Evolutionary conservation across 1,140 invertebrate species (phyloP).

Genomic region (Drosophila arizonae): DNA sequence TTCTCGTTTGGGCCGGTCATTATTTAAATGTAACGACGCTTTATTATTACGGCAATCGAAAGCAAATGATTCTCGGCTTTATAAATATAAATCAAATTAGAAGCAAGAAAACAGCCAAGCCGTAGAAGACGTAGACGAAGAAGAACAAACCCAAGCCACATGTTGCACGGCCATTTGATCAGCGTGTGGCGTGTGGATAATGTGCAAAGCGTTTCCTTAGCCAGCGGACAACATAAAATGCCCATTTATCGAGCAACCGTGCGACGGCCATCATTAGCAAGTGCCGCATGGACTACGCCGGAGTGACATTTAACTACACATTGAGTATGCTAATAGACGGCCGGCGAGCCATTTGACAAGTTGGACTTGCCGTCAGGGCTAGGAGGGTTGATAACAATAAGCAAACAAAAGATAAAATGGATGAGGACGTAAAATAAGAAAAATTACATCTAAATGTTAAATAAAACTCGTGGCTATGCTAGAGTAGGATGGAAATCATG

Average conservation of each 20-base stretch:
- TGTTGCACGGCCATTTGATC: conserved; percentile 68
- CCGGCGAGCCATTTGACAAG: conserved; percentile 6
- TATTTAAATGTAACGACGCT: conserved; percentile 81
- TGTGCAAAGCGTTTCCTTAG: conserved; percentile 34
- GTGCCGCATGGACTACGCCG: conserved; percentile 39
- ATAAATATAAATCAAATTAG: conserved; percentile 80
- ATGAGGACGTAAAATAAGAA: neutral
- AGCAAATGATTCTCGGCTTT: conserved; percentile 76
- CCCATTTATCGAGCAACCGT: conserved; percentile 44
- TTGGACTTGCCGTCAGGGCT: neutral
- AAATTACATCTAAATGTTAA: neutral
- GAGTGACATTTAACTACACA: conserved; percentile 56
- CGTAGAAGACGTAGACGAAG: too few species aligned
- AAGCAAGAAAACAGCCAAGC: conserved; percentile 24
- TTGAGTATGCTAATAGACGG: conserved; percentile 13
- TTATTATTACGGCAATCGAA: conserved; percentile 78
- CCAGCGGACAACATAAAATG: conserved; percentile 45
- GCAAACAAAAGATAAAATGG: neutral
- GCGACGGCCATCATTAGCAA: neutral
- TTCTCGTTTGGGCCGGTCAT: conserved; percentile 55
- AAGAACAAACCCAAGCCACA: conserved; percentile 43
- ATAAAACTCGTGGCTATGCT: neutral
- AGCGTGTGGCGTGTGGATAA: conserved; percentile 45
- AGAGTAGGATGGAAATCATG: neutral
- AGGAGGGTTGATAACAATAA: conserved; percentile 9